Base-by-base conservation (phyloP, 2,113 vertebrate species). In the Arvicanthis niloticus region DNA sequence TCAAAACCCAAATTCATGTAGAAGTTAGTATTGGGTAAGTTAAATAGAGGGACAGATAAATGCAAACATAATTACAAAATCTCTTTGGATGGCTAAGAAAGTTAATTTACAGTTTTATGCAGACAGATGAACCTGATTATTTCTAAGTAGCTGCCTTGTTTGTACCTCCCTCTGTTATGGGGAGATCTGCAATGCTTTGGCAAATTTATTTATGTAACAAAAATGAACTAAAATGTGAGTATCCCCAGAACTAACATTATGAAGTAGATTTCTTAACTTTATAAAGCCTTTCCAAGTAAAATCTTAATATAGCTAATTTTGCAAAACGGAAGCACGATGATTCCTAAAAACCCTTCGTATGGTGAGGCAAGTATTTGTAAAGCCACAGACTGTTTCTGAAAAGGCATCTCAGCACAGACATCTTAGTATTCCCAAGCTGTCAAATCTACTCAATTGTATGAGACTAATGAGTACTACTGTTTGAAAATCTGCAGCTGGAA, bases 271-370 rank as follows among this genome's bases (percentile, higher is more conserved):
- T 90, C 53, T 56, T 86, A 89, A 95, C 68, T 95, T 95, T 86
- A 94, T 70, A 51, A 95, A 90, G 73, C 29, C 24, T 91, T 92
- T 95, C 58, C 53, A 91, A 97, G 65, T 51, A 94, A 96, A 95
- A 91, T 8, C 22, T 89, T 76, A 62, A 92, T 16, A 68, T 5
- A 92, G 22, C 5, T 95, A 21, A 16, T 93, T n/a, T 87, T 80
- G 70, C 37, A 77, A 96, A 92, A 86, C 88, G 81, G 86, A 82
- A 96, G 48, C 60, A 97, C 22, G 24, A 13, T 29, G 62, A 34
- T 73, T 88, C 19, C 24, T 87, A 62, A 95, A 93, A 95, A 91
- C 93, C 81, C 76, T 88, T 60, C 7, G 21, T 73, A 80, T 91
- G 13, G 4, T 89, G 16, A 2, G 90, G 72, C 2, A 88, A 86